Evolutionary conservation across 2,797 vertebrate species (phyloP), one percentile per base, ranked within the genome.

Genomic region (Streptopelia turtur): DNA sequence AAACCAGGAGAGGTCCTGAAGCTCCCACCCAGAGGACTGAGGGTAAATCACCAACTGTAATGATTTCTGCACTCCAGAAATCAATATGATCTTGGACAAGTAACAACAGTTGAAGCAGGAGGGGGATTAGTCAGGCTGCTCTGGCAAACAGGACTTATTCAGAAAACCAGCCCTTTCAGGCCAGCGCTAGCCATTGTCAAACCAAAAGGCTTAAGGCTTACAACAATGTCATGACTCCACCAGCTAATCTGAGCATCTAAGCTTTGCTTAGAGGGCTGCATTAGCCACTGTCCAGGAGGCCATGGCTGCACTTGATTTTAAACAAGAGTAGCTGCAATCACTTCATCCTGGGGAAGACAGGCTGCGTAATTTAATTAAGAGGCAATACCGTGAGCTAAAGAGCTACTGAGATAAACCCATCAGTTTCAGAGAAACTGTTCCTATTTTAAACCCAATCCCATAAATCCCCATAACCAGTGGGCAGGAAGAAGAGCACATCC

Each of bases 361-460:
- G 75, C 69, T 70, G 39, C 37, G 6, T 95, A 90, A 97, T 92
- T 90, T 63, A 92, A 95, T 96, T 97, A 96, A 85, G 78, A 87
- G 64, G 71, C 66, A 94, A 94, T 33, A 96, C 28, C 3, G 2
- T 39, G 50, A 94, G 94, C 90, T 96, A 87, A 96, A 92, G 74
- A 93, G 86, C 93, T 95, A 79, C 78, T 11, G 64, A 94, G 93
- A 90, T 94, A 95, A 96, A 93, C 74, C 86, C 94, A 87, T 95
- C 74, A 56, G 83, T 89, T 94, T 91, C 93, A 94, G 86, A 95
- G 90, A 96, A 95, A 93, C 81, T 4, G 4, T 90, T 94, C 55
- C 93, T 94, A 94, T 95, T 96, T 96, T 96, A 96, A 96, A 84
- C 77, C 22, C 20, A 95, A 93, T 95, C 94, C 90, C 94, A 94